phyloP scores from a whole-genome alignment of 2,113 vertebrate genomes.

The Muntiacus muntjak region DNA sequence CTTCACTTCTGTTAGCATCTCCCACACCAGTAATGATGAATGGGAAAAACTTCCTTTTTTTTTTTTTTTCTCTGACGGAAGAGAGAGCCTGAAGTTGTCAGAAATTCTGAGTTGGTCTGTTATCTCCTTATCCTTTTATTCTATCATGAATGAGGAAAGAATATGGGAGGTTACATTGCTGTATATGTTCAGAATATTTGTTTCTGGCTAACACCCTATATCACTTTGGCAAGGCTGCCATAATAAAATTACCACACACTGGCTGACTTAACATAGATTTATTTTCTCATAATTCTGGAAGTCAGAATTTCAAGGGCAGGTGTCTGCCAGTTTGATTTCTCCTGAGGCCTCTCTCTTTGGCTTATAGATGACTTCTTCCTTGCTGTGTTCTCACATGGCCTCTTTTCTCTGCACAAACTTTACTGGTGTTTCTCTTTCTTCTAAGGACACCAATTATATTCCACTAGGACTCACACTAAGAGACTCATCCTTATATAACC shows the following conservation, averaged over 20 bases:
- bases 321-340: not conserved
- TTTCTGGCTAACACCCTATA: not conserved
- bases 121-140: not conserved
- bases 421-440: not conserved
- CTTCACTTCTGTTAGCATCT: not conserved
- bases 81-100: not conserved
- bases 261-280: not conserved
- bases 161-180: not conserved
- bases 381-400: not conserved
- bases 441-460: not conserved
- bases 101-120: not conserved
- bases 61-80: not conserved
- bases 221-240: not conserved
- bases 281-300: not conserved
- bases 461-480: not conserved
- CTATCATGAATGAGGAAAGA: not conserved
- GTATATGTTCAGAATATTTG: not conserved
- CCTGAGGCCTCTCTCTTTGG: not conserved
- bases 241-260: not conserved
- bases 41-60: not conserved
- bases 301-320: not conserved
- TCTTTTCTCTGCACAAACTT: not conserved
- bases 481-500: not conserved
- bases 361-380: not conserved
- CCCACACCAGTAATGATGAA: not conserved